A percentile compares a stretch with the other conserved stretches of the same genome.
These are phyloP conservation scores for Andrena dorsata DNA, from an alignment of 2,888 invertebrate species.

Conservation along the genomic window DNA sequence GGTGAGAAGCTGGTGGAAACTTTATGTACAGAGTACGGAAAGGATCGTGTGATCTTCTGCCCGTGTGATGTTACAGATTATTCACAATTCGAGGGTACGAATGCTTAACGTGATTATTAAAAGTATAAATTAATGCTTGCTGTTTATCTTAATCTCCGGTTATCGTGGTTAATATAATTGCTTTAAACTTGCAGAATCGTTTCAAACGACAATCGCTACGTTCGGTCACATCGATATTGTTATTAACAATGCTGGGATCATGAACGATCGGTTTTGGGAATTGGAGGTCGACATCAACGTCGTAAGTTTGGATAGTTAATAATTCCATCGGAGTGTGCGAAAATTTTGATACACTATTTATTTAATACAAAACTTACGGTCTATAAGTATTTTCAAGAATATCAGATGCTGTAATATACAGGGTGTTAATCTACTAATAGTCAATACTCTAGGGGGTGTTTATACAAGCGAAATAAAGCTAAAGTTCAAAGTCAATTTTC, in stretches of 20 bases:
- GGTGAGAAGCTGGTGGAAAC: slow-evolving; percentile 90
- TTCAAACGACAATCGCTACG: slow-evolving; percentile 90
- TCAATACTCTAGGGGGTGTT: too few species aligned
- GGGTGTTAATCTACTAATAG: neutral
- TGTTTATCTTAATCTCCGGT: neutral
- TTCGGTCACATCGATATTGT: slow-evolving; percentile 92
- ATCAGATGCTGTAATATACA: neutral
- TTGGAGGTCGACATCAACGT: slow-evolving; percentile 92
- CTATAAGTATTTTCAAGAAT: too few species aligned
- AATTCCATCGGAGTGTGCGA: neutral
- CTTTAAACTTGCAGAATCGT: slow-evolving; percentile 87
- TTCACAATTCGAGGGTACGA: slow-evolving; percentile 90
- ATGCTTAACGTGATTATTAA: neutral
- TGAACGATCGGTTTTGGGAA: slow-evolving; percentile 92
- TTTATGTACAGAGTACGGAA: slow-evolving; percentile 88
- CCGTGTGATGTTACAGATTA: slow-evolving; percentile 92
- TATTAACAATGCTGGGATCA: slow-evolving; percentile 92
- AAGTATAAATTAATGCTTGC: neutral
- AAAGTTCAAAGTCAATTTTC: too few species aligned
- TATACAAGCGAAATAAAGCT: too few species aligned
- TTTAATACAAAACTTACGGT: too few species aligned
- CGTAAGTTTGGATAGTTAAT: slow-evolving; percentile 85
- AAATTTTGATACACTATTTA: neutral
- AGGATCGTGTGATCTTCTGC: slow-evolving; percentile 90
- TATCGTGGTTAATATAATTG: neutral